These are phyloP conservation scores for Spialia ferax DNA, from an alignment of 2,888 invertebrate species.

Conservation along the genomic window DNA sequence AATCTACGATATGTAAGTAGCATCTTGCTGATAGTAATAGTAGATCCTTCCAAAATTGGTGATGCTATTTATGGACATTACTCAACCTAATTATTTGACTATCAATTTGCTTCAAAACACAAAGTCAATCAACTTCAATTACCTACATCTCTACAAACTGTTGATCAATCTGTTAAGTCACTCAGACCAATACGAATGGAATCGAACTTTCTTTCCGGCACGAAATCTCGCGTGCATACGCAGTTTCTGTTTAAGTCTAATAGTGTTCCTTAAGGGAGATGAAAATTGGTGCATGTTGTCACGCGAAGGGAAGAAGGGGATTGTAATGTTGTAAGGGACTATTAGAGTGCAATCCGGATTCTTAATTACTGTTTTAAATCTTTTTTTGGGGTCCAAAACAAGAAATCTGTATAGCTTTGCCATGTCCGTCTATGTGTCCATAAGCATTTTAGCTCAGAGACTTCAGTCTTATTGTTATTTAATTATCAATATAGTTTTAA, in stretches of 20 bases:
- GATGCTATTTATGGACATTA: not conserved
- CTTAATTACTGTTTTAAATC: no score
- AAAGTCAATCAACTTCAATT: not conserved
- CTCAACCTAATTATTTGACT: not conserved
- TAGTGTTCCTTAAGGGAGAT: conserved; percentile 24
- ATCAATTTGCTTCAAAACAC: not conserved
- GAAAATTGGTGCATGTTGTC: conserved; percentile 33
- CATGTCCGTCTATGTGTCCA: no score
- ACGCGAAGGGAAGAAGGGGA: conserved; percentile 20
- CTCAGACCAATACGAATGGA: conserved; percentile 11
- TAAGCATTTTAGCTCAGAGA: no score
- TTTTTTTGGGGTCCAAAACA: no score
- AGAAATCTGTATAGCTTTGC: no score
- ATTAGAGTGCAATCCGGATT: not conserved
- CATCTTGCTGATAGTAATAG: no score
- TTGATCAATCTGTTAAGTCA: not conserved
- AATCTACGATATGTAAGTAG: no score
- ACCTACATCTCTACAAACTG: not conserved
- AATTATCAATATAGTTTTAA: no score
- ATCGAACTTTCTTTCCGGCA: conserved; percentile 19
- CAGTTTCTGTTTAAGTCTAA: conserved; percentile 25
- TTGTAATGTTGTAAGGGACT: not conserved
- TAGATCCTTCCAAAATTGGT: not conserved
- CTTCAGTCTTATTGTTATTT: no score
- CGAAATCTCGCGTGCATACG: conserved; percentile 33